Evolutionary conservation across 2,113 vertebrate genomes (phyloP), one percentile per base, ranked within the genome.

Genomic region (Acanthisitta chloris): DNA sequence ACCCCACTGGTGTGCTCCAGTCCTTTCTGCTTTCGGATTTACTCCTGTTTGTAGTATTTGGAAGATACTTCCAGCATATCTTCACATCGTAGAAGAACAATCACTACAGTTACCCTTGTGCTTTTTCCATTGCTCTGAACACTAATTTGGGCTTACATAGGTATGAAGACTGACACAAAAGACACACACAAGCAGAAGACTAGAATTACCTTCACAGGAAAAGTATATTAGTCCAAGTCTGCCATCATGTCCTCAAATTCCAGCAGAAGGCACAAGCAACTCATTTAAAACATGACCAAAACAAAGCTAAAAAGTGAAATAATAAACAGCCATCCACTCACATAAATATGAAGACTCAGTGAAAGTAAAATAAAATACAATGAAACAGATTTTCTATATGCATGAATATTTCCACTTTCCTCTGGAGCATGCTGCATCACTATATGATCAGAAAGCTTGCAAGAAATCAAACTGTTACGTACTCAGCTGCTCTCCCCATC

Each of bases 401-500:
- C 97, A 98, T 98, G 96, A 98, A 97, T 94, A 98, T 92, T 94
- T 95, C 82, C 76, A 57, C 61, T 86, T 57, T 76, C 90, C 61
- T 80, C 76, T 69, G 62, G 86, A 97, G 80, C 98, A 98, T 97
- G 98, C 97, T 97, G 95, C 96, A 93, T 67, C 34, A 93, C 90
- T 97, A 92, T 7, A 96, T 82, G 15, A 94, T 90, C 83, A 96
- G 86, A 83, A 85, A 94, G 96, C 93, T 89, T 86, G 78, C 74
- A 94, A 96, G 65, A 88, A 97, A 97, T 97, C 93, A 93, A 96
- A 97, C 90, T 90, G 96, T 98, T 99, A 99, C 99, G 98, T 99
- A 99, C 99, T 99, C 97, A 98, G 98, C 88, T 98, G 98, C 83
- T 99, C 98, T 97, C 98, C 98, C 99, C 99, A 99, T 99, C 99